Evolutionary conservation across 2,113 vertebrate genomes (phyloP).

Genomic region (Gasterosteus nipponicus): DNA sequence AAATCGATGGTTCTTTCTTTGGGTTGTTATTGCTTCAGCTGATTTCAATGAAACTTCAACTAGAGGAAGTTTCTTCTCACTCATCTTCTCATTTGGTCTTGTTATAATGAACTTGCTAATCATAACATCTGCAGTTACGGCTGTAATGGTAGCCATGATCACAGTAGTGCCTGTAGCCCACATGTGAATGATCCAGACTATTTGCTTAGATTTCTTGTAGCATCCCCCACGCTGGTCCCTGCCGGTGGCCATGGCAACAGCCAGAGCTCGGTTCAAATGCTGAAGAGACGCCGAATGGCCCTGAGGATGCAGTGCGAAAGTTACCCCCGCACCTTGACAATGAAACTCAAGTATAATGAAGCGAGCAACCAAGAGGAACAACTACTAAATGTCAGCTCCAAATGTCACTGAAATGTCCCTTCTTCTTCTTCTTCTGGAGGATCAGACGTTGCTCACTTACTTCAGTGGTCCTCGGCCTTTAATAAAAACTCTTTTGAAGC

Average conservation of each 20-base stretch:
- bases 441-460: not conserved
- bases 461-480: not conserved
- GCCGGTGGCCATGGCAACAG: not conserved
- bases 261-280: not conserved
- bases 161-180: not conserved
- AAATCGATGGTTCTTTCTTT: not conserved
- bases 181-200: not conserved
- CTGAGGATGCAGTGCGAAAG: not conserved
- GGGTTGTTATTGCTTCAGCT: not conserved
- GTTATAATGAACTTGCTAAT: not conserved
- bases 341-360: constrained; percentile 18
- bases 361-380: constrained; percentile 4
- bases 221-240: not conserved
- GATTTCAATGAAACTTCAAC: not conserved
- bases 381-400: constrained; percentile 45
- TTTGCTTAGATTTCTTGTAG: not conserved
- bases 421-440: not conserved
- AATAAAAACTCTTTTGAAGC: constrained; percentile 11
- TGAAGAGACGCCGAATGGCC: not conserved
- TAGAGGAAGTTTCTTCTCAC: not conserved
- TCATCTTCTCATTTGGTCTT: not conserved
- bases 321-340: not conserved
- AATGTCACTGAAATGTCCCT: constrained; percentile 36
- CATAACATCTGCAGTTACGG: not conserved
- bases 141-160: not conserved